These are phyloP conservation scores for Enteromius viviparus DNA, from an alignment of 2,797 vertebrate species.

Conservation along the genomic window DNA sequence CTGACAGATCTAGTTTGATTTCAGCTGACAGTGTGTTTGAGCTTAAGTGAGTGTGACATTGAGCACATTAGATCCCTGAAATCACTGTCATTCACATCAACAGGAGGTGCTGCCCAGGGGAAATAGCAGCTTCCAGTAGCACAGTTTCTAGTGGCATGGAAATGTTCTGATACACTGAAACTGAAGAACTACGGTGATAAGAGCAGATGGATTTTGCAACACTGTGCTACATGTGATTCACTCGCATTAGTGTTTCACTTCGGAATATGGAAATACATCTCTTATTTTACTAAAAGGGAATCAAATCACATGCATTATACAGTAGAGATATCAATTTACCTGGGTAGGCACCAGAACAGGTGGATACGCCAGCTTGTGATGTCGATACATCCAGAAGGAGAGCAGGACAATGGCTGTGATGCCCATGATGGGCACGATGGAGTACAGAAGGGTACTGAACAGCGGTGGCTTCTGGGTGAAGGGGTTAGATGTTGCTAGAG, in stretches of 20 bases:
- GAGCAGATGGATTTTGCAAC: slow-evolving; percentile 19
- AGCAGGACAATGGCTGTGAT: slow-evolving; percentile 92
- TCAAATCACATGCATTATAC: neutral
- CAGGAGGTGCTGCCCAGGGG: slow-evolving; percentile 20
- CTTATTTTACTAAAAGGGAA: neutral
- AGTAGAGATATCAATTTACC: slow-evolving; percentile 74
- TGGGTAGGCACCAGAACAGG: slow-evolving; percentile 97
- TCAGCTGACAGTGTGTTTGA: slow-evolving; percentile 45
- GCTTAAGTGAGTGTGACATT: slow-evolving; percentile 38
- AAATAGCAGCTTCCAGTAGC: slow-evolving; percentile 20
- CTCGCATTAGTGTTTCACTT: neutral
- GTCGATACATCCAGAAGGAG: slow-evolving; percentile 98
- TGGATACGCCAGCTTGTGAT: slow-evolving; percentile 97
- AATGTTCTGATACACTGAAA: slow-evolving; percentile 8
- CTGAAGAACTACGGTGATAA: neutral
- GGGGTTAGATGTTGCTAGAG: slow-evolving; percentile 91
- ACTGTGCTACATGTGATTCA: neutral
- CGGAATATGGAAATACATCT: neutral
- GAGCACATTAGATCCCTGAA: slow-evolving; percentile 53
- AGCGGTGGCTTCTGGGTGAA: slow-evolving; percentile 89
- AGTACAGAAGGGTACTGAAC: slow-evolving; percentile 94
- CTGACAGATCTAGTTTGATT: slow-evolving; percentile 30
- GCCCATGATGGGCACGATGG: slow-evolving; percentile 93
- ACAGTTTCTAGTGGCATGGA: slow-evolving; percentile 4
- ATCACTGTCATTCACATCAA: slow-evolving; percentile 42